These are phyloP conservation scores for Sycobia sp. DNA, from an alignment of 1,140 invertebrate species.

Conservation along the genomic window DNA sequence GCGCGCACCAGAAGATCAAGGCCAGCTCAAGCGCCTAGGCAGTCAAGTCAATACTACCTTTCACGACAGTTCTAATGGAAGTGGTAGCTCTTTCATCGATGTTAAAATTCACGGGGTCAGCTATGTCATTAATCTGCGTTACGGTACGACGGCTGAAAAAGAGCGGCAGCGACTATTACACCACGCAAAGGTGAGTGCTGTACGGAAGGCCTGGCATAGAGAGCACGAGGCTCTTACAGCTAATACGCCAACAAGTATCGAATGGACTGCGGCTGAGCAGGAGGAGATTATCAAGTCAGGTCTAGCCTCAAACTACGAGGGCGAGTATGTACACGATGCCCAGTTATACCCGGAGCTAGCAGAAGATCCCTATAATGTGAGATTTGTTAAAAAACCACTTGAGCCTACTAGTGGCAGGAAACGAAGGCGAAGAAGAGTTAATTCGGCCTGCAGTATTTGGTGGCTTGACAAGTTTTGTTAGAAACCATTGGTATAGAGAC, in stretches of 20 bases:
- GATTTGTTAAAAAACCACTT: slow-evolving; percentile 77
- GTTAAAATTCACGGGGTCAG: slow-evolving; percentile 85
- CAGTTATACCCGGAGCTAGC: slow-evolving; percentile 88
- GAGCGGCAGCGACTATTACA: slow-evolving; percentile 86
- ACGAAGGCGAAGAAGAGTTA: slow-evolving; percentile 66
- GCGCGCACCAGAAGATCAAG: slow-evolving; percentile 85
- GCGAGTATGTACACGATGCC: slow-evolving; percentile 89
- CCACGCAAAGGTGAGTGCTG: slow-evolving; percentile 83
- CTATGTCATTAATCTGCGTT: slow-evolving; percentile 82
- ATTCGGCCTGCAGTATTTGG: slow-evolving; percentile 59
- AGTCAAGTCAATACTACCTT: slow-evolving; percentile 92
- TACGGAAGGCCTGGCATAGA: slow-evolving; percentile 89
- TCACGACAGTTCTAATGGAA: slow-evolving; percentile 79
- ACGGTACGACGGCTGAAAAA: slow-evolving; percentile 86
- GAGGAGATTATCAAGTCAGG: slow-evolving; percentile 88
- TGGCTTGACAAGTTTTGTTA: slow-evolving; percentile 65
- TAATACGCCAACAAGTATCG: slow-evolving; percentile 74
- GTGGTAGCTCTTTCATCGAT: slow-evolving; percentile 70
- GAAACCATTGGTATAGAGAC: slow-evolving; percentile 31
- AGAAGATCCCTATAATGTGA: slow-evolving; percentile 94
- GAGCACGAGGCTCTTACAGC: slow-evolving; percentile 83
- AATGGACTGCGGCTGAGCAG: slow-evolving; percentile 79
- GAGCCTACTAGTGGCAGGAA: slow-evolving; percentile 68
- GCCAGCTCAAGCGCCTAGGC: slow-evolving; percentile 84
- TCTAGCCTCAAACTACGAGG: slow-evolving; percentile 82